Evolutionary conservation across 2,113 vertebrate genomes (phyloP).

Genomic region (Columbina picui): DNA sequence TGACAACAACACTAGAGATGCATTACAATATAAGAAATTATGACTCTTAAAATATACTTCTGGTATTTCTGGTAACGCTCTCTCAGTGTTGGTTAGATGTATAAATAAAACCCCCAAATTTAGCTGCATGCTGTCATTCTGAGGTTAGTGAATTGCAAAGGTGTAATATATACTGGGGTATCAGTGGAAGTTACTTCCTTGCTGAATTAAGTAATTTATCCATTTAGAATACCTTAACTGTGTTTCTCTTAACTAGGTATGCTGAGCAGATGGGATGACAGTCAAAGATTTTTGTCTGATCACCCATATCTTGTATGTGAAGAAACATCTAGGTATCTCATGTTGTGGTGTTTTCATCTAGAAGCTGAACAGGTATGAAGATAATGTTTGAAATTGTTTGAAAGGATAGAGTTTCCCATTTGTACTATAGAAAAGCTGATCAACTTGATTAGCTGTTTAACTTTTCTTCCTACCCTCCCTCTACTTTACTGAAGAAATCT

Average conservation of each 20-base stretch:
- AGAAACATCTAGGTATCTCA: constrained; percentile 91
- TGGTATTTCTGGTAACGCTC: neutral
- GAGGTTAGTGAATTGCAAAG: neutral
- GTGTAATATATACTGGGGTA: neutral
- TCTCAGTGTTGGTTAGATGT: neutral
- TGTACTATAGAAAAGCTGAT: neutral
- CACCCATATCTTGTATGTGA: constrained; percentile 93
- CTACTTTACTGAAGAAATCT: neutral
- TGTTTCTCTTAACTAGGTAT: constrained; percentile 82
- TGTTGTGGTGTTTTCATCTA: constrained; percentile 94
- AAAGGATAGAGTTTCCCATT: neutral
- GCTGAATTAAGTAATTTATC: neutral
- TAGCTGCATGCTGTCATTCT: neutral
- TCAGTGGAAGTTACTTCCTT: neutral
- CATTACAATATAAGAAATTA: neutral
- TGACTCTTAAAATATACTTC: neutral
- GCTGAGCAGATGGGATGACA: constrained; percentile 96
- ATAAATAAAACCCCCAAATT: neutral
- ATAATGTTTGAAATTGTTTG: neutral
- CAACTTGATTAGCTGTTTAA: neutral
- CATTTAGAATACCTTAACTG: neutral
- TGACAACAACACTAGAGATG: neutral
- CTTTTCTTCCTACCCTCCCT: neutral
- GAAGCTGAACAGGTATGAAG: constrained; percentile 89
- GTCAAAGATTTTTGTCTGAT: constrained; percentile 93